Evolutionary conservation across 2,888 invertebrate genomes (phyloP), one percentile per base, ranked within the genome.

Genomic region (Hydropsyche betteni): DNA sequence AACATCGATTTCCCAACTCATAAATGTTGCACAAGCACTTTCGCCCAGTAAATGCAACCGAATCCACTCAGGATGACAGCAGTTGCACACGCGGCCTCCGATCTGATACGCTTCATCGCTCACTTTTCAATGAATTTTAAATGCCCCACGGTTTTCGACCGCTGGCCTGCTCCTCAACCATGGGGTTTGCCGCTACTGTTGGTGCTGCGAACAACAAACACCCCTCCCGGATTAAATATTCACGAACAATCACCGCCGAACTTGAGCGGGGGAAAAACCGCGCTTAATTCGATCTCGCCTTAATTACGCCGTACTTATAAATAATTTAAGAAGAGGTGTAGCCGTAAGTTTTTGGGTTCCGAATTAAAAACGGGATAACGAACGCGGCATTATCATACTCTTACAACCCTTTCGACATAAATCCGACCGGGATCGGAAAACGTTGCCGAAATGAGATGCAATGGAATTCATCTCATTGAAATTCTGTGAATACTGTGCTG

Each of bases 41-140:
- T 14, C 8, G 8, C 16, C 58, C 4, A 16, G 58, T 58, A 44
- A 44, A 44, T 44, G 44, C 6, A 44, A 8, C 16, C 58, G 58
- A 58, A 70, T 70, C 8, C 38, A 44, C 16, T 38, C 6, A 2
- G 12, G 69, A 69, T 50, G 51, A 51, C 44, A 36, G 51, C 16
- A 36, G 38, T 52, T 16, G 24, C 55, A 16, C 52, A 34, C 24
- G 34, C 34, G 6, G 38, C 16, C 10, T 44, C 82, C 85, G 85
- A 87, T 87, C 87, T 83, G 87, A 87, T 87, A 87, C 85, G 84
- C 85, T 87, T 87, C 85, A 86, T 81, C 81, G 82, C 81, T 83
- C 84, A 82, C 85, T 87, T 87, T 87, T 86, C 87, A 87, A 87
- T 87, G 87, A 87, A 87, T 87, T 87, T 86, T 87, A 87, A 87